Evolutionary conservation across 1,140 invertebrate species (phyloP), one percentile per base, ranked within the genome.

Genomic region (Wiebesia pumilae): DNA sequence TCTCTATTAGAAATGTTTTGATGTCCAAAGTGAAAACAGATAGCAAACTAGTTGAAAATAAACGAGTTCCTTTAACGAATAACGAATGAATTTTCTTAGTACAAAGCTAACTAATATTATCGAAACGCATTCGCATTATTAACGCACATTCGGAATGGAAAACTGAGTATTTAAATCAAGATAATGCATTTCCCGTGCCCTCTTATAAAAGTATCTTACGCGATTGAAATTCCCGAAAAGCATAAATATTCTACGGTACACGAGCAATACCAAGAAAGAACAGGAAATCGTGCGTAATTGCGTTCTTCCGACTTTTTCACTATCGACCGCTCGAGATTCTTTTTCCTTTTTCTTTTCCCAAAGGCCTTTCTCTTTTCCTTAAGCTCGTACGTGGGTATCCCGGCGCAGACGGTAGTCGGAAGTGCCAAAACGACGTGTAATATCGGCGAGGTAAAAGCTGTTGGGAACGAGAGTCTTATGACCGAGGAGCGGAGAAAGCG

Each of bases 221-320:
- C 19, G 3, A 73, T 38, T 73, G 4, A 43, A 43, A 40, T 16
- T n/a, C 47, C 51, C 77, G 33, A 79, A 51, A 79, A 19, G 6
- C 51, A 54, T 54, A 79, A 79, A 79, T 35, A 35, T 79, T 54
- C 24, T 12, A 54, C 65, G 30, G 27, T 30, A 54, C 38, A 38
- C 24, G 16, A 47, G 40, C n/a, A 19, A 4, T 30, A 24, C 21
- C 9, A 27, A 33, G 30, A 43, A 35, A 65, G 38, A 82, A 47
- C 47, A n/a, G 35, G 51, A 47, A 69, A 58, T 27, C 43, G 27
- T 14, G 38, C 38, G 43, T 83, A 83, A 83, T 75, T 73, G 51
- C 43, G 71, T 75, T 75, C 82, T 83, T 83, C 82, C 82, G 82
- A 83, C 82, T 83, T 83, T 83, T 83, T 83, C 62, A 51, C 27